Evolutionary conservation across 2,888 invertebrate genomes (phyloP).

Genomic region (Masnerella sp.): DNA sequence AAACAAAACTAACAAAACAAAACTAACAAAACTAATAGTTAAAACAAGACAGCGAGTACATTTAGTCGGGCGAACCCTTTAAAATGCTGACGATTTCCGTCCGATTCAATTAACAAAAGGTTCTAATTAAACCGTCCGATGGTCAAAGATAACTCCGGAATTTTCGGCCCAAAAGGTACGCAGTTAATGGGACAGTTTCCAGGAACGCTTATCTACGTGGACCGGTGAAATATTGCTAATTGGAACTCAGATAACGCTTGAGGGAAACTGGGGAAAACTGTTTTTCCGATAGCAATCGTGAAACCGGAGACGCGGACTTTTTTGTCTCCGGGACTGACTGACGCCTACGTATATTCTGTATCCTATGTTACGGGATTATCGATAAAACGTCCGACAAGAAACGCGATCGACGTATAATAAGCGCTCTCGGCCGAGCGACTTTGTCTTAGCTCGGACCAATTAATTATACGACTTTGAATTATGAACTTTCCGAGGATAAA

Average conservation of each 20-base stretch:
- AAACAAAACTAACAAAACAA: no score
- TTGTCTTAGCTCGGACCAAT: conserved; percentile 44
- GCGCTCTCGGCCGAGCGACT: conserved; percentile 36
- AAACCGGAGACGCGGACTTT: conserved; percentile 39
- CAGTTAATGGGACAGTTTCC: conserved; percentile 22
- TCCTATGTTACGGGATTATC: conserved; percentile 62
- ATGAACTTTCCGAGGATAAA: conserved; percentile 40
- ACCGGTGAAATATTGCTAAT: conserved; percentile 39
- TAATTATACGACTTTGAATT: conserved; percentile 56
- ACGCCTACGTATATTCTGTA: conserved; percentile 59
- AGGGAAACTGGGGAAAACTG: conserved; percentile 13
- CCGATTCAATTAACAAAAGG: background rate
- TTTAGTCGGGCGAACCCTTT: no score
- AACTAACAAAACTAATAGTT: no score
- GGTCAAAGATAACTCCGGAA: conserved; percentile 13
- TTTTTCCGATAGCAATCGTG: conserved; percentile 38
- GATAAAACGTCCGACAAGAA: conserved; percentile 59
- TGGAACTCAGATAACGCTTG: conserved; percentile 2
- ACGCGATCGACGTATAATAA: conserved; percentile 40
- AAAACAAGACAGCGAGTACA: no score
- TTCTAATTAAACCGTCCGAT: conserved; percentile 17
- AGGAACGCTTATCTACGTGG: conserved; percentile 26
- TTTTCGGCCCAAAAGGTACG: conserved; percentile 12
- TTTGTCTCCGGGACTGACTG: conserved; percentile 45
- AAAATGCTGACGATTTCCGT: no score